Evolutionary conservation across 2,113 vertebrate genomes (phyloP).

Genomic region (Eublepharis macularius): DNA sequence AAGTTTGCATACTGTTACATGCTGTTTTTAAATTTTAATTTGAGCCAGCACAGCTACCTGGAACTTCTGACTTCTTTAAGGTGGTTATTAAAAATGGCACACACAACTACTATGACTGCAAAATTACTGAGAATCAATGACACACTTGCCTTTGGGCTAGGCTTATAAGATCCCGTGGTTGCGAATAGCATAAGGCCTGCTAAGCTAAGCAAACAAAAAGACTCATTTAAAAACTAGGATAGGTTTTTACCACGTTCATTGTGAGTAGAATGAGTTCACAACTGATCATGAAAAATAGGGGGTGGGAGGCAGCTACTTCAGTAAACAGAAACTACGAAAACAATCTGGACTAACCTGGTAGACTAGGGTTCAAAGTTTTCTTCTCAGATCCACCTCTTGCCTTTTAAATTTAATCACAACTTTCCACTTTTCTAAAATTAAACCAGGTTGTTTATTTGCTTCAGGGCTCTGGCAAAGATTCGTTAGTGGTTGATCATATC

Average conservation of each 20-base stretch:
- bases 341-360: neutral
- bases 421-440: neutral
- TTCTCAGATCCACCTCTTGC: neutral
- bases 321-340: neutral
- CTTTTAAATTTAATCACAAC: neutral
- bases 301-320: neutral
- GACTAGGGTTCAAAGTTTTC: neutral
- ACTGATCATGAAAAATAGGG: neutral
- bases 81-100: neutral
- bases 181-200: neutral
- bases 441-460: neutral
- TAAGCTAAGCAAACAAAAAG: neutral
- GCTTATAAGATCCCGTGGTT: neutral
- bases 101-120: neutral
- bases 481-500: rapidly evolving
- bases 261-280: neutral
- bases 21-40: too few relatives aligned
- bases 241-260: neutral
- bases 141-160: neutral
- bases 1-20: too few relatives aligned
- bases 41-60: neutral
- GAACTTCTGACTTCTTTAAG: neutral
- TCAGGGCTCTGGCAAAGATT: neutral
- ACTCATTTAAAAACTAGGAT: neutral
- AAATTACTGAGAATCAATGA: neutral